Evolutionary conservation across 1,140 invertebrate genomes (phyloP).

Genomic region (Cydia strobilella): DNA sequence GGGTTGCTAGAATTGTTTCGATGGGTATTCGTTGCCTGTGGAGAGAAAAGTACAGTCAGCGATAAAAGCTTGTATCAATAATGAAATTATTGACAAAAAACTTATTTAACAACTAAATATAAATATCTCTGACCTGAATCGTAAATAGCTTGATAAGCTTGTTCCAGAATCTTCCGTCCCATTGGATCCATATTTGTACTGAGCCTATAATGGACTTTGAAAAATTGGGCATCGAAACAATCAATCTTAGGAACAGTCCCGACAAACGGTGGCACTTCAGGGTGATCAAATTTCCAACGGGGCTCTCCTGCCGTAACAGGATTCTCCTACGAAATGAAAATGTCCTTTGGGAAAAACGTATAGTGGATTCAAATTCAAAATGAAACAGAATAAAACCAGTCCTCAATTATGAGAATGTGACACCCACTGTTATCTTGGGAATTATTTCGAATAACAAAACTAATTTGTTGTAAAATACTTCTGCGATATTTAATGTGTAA

Average conservation of each 20-base stretch:
- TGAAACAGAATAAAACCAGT: no score
- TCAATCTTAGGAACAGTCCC: constrained; percentile 40
- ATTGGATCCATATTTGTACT: constrained; percentile 72
- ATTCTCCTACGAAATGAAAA: constrained; percentile 38
- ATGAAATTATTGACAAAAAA: neutral
- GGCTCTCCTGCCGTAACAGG: constrained; percentile 36
- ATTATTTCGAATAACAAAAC: no score
- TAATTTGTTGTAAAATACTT: no score
- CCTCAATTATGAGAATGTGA: no score
- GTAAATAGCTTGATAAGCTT: constrained; percentile 72
- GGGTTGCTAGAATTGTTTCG: no score
- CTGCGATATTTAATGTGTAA: no score
- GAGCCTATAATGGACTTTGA: constrained; percentile 73
- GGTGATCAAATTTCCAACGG: constrained; percentile 47
- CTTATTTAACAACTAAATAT: neutral
- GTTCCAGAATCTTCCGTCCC: constrained; percentile 68
- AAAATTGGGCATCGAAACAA: constrained; percentile 71
- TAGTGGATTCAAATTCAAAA: no score
- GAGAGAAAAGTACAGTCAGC: no score
- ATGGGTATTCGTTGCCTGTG: no score
- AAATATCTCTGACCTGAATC: constrained; percentile 62
- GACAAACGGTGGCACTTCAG: constrained; percentile 42
- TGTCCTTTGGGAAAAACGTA: neutral
- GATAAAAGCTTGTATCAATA: no score
- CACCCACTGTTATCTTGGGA: no score